Conservation (phyloP, 2,797 vertebrate genomes). For the Diceros bicornis region DNA sequence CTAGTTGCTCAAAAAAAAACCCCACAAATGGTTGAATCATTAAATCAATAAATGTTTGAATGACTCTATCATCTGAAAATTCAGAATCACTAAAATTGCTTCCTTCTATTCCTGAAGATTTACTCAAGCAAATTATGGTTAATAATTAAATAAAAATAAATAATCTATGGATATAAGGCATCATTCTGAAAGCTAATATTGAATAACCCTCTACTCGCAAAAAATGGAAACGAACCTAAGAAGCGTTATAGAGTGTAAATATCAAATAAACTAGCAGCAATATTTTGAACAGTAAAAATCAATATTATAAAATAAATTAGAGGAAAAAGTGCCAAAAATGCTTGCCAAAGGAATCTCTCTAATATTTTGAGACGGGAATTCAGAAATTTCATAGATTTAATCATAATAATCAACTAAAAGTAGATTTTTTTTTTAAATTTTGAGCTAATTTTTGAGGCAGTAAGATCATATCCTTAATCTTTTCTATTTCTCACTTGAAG, state of each 20-base stretch:
- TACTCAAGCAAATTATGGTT: constrained; percentile 15
- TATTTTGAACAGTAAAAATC: constrained; percentile 33
- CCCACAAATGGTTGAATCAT: not conserved
- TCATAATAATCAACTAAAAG: constrained; percentile 34
- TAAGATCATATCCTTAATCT: constrained; percentile 51
- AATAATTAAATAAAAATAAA: constrained; percentile 11
- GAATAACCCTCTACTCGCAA: not conserved
- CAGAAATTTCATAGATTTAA: not conserved
- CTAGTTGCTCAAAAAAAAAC: not conserved
- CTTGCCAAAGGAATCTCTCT: not conserved
- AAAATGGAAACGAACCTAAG: constrained; percentile 29
- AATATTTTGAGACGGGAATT: constrained; percentile 32
- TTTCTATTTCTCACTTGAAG: constrained; percentile 70
- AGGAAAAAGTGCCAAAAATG: not conserved
- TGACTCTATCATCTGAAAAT: constrained; percentile 8
- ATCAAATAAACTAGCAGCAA: constrained; percentile 27
- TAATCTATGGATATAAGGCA: not conserved
- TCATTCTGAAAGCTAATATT: constrained; percentile 43
- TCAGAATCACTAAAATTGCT: constrained; percentile 13
- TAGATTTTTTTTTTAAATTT: constrained; percentile 51
- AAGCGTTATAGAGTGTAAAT: not conserved
- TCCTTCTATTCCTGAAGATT: constrained; percentile 41
- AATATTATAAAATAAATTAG: constrained; percentile 47
- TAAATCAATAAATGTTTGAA: not conserved
- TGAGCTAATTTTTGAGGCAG: constrained; percentile 54